Evolutionary conservation across 2,797 vertebrate species (phyloP), one percentile per base, ranked within the genome.

Genomic region (Triplophysa bombifrons): DNA sequence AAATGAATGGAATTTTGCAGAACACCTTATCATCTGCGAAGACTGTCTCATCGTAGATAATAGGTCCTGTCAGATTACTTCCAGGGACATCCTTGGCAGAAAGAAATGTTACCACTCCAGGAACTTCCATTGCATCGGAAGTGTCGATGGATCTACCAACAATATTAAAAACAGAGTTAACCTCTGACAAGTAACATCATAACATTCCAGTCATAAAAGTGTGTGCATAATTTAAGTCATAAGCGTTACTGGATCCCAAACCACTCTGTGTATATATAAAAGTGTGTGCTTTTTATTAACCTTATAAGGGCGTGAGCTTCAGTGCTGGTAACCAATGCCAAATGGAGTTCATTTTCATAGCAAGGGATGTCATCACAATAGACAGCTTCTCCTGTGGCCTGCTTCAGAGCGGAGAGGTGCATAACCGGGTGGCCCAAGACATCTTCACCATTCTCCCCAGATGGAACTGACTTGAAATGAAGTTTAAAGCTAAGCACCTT

Each of bases 361-460:
- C 86, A 87, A 22, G 96, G 96, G 41, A 98, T 91, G 82, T 99
- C 98, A 0, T 99, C 96, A 0, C 96, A 98, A 90, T 97, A 99
- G 56, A 97, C 80, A 0, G 97, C 98, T 84, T 99, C 97, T 2
- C 98, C 98, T 0, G 95, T 96, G 1, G 96, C 95, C 86, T 99
- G 97, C 86, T 97, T 95, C 86, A 92, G 76, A 0, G 96, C 95
- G 0, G 96, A 93, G 78, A 99, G 90, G 1, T 99, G 98, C 88
- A 96, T 90, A 81, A 99, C 61, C 25, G 97, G 96, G 67, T 91
- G 92, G 9, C 97, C 97, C 53, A 99, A 93, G 56, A 90, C 91
- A 50, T 98, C 96, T 0, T 95, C 93, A 65, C 86, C 71, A 0
- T 76, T 84, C 87, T 94, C 95, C 20, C 92, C 94, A 55, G 88